Base-by-base conservation (phyloP, 2,888 invertebrate species). In the Lasioglossum villosulum region DNA sequence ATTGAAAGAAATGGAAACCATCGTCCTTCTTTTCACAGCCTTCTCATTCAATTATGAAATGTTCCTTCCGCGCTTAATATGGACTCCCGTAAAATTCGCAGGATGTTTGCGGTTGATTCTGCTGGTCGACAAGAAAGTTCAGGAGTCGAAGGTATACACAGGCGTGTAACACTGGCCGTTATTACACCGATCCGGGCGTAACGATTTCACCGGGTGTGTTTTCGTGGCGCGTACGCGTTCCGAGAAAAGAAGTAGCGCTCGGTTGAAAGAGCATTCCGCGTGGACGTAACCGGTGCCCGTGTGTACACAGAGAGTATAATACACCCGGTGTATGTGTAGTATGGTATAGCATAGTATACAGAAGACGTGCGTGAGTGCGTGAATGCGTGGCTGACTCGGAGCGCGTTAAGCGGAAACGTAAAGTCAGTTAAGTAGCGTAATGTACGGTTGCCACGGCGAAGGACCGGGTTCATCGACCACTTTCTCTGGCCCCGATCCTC, bases 391-490 rank as follows among this genome's bases (percentile, higher is more conserved):
- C 63, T 52, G 52, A 52, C 59, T 59, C 34, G 66, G 66, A 34
- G 23, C 34, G 80, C 80, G 80, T 76, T 81, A 82, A 89, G 79
- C 89, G 90, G 91, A 91, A 92, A 91, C 86, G 88, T 90, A 83
- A 75, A 89, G 88, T 86, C 86, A 90, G 90, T 90, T 86, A 89
- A 92, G 89, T 86, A 91, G 91, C 92, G 91, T 92, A 92, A 92
- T 88, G 89, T 80, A 85, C 70, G 88, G 87, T 84, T 82, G 83
- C 75, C 75, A 82, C 78, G 85, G 74, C 83, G 85, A 82, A 84
- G 87, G 90, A 88, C 90, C 92, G 92, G 92, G 93, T 92, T 93
- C 93, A 92, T 93, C 89, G 92, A 89, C 93, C 92, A 92, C 93
- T 93, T 93, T 93, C 93, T 92, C 92, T 90, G 92, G 88, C 93